Conservation (phyloP, 2,797 vertebrate genomes). For the Urocyon cinereoargenteus region DNA sequence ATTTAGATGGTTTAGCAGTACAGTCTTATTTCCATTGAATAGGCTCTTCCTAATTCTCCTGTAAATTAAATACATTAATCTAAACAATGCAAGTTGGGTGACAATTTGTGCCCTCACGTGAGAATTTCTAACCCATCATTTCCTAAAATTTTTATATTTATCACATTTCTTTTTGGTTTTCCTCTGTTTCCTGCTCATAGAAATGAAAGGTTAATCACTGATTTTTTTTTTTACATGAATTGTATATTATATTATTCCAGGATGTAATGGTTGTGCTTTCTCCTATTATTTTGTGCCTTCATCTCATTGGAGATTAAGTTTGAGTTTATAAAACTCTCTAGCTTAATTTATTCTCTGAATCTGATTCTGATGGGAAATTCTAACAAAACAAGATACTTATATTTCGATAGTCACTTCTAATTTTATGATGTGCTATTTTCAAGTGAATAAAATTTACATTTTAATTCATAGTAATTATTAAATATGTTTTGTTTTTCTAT, state of each 20-base stretch:
- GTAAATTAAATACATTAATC: background rate
- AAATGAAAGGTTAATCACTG: background rate
- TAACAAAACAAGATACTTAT: background rate
- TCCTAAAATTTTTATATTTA: background rate
- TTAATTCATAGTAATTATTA: background rate
- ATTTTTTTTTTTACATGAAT: background rate
- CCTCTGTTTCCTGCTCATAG: background rate
- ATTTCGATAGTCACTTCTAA: background rate
- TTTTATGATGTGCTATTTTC: background rate
- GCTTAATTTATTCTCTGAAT: background rate
- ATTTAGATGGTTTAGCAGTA: background rate
- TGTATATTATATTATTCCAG: background rate
- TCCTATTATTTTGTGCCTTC: background rate
- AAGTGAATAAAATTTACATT: conserved; percentile 12
- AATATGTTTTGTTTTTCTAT: background rate
- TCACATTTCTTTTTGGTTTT: background rate
- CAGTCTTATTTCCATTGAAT: background rate
- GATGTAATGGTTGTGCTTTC: background rate
- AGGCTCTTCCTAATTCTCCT: background rate
- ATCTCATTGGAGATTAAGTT: background rate
- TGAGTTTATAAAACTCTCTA: background rate
- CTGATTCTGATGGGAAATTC: background rate
- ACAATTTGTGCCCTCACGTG: background rate
- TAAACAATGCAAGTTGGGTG: background rate
- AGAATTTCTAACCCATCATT: conserved; percentile 4